A percentile compares a stretch with the other conserved stretches of the same genome.
These are phyloP conservation scores for Hydra vulgaris DNA, from an alignment of 30 jellyfish, hydroid and myxozoan genomes.

Conservation along the genomic window DNA sequence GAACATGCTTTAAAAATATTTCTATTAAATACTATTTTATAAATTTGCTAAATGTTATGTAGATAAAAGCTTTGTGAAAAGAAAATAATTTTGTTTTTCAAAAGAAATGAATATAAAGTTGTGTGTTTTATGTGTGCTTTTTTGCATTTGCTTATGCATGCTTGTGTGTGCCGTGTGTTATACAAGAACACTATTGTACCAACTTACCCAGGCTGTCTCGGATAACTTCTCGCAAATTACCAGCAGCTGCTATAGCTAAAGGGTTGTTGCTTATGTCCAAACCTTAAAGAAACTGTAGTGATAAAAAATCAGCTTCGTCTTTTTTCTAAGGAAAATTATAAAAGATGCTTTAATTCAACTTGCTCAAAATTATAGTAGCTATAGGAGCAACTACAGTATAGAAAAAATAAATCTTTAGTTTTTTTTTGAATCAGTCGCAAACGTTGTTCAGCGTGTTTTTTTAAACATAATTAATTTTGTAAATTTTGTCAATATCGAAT, in stretches of 20 bases:
- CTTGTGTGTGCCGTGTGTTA: conserved; percentile 14
- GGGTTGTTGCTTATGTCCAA: conserved; percentile 28
- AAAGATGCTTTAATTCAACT: background rate
- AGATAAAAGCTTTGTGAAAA: background rate
- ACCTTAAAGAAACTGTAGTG: conserved; percentile 4
- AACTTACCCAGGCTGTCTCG: conserved; percentile 31
- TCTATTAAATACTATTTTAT: too few relatives aligned
- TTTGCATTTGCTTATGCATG: background rate
- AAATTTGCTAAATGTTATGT: too few relatives aligned
- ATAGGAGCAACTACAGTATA: background rate
- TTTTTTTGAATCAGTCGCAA: too few relatives aligned
- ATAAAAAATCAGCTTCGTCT: background rate
- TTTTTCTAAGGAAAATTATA: background rate
- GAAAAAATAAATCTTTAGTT: background rate
- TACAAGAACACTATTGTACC: background rate
- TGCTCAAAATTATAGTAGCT: too few relatives aligned
- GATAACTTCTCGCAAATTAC: conserved; percentile 23
- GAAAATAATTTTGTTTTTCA: background rate
- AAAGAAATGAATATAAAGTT: too few relatives aligned
- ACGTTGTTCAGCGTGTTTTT: too few relatives aligned
- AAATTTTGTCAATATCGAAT: too few relatives aligned
- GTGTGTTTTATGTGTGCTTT: background rate
- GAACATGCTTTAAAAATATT: background rate
- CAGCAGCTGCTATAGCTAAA: conserved; percentile 32
- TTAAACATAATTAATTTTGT: too few relatives aligned